Percentiles rank a stretch among this genome's conserved stretches.
phyloP scores from a whole-genome alignment of 1,140 invertebrate genomes.

The Trypoxylus dichotomus region DNA sequence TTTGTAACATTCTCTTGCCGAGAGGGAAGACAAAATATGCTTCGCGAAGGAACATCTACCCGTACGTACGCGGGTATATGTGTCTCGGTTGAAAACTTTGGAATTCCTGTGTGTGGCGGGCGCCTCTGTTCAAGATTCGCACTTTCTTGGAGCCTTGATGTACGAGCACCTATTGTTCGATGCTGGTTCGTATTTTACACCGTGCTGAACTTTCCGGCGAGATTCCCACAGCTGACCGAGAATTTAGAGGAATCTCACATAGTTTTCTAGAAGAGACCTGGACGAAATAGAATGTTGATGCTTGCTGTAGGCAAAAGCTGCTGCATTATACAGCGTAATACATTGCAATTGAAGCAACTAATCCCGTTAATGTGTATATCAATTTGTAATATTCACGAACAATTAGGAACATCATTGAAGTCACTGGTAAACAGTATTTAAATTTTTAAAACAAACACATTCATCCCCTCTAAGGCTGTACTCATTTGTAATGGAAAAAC shows the following conservation, averaged over 20 bases:
- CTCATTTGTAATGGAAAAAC: no score
- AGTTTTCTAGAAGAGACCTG: neutral
- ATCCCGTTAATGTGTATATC: no score
- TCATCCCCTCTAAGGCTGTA: no score
- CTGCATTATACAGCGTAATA: neutral
- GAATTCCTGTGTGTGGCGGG: conserved; percentile 17
- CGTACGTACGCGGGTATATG: neutral
- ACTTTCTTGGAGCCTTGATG: conserved; percentile 1
- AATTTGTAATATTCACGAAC: no score
- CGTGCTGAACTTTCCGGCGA: neutral
- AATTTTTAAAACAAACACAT: no score
- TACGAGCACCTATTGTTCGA: conserved; percentile 5
- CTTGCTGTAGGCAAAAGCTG: neutral
- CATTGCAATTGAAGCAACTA: no score
- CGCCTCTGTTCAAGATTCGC: conserved; percentile 15
- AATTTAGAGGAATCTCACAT: neutral
- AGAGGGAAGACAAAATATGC: neutral
- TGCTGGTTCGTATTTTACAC: conserved; percentile 15
- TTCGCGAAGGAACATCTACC: neutral
- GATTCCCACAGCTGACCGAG: conserved; percentile 4
- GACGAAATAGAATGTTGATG: no score
- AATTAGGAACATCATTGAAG: no score
- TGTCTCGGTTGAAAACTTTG: neutral
- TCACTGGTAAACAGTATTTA: no score
- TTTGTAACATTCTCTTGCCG: neutral